Evolutionary conservation across 2,888 invertebrate genomes (phyloP).

Genomic region (Stramonita haemastoma): DNA sequence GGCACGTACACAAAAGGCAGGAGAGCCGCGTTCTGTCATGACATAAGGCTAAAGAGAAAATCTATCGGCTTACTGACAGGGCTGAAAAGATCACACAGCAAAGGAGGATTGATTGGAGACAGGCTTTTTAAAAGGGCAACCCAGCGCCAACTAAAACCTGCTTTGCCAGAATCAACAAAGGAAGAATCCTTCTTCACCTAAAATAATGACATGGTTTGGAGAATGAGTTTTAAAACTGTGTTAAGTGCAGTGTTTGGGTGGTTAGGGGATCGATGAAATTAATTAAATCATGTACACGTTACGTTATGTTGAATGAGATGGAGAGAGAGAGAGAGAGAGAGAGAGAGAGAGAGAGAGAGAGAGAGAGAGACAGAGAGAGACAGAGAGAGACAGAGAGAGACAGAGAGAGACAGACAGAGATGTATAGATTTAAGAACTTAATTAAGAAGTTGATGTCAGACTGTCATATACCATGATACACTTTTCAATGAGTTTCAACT

Average conservation of each 20-base stretch:
- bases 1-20: not conserved
- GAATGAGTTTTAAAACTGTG: not conserved
- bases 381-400: not conserved
- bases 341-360: not conserved
- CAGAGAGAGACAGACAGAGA: not conserved
- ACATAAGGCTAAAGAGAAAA: not conserved
- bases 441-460: too few relatives aligned
- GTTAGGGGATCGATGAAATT: not conserved
- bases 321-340: not conserved
- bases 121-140: not conserved
- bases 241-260: not conserved
- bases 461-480: too few relatives aligned
- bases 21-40: not conserved
- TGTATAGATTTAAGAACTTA: too few relatives aligned
- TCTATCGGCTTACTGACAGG: constrained; percentile 21
- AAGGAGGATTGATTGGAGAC: not conserved
- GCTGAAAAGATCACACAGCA: not conserved
- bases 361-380: constrained; percentile 2
- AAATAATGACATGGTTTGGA: not conserved
- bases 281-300: not conserved
- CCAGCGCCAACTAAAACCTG: not conserved
- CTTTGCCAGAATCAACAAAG: not conserved
- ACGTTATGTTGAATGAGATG: not conserved
- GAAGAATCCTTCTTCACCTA: not conserved
- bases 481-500: too few relatives aligned